Conservation (phyloP, 2,113 vertebrate genomes). For the Misgurnus anguillicaudatus region DNA sequence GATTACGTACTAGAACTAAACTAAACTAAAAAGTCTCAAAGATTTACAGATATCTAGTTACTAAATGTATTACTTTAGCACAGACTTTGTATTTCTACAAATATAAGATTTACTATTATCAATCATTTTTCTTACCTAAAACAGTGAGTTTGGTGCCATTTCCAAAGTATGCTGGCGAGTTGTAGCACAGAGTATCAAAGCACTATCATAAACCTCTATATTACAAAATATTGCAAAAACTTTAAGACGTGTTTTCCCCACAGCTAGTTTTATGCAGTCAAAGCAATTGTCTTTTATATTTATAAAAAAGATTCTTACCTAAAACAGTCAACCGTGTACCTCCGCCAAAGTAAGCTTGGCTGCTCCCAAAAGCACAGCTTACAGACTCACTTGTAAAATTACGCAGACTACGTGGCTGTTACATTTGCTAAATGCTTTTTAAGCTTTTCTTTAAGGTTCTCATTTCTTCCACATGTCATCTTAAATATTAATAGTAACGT, state of each 20-base stretch:
- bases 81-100: no score
- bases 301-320: slow-evolving; percentile 55
- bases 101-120: no score
- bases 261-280: neutral
- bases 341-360: slow-evolving; percentile 58
- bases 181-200: slow-evolving; percentile 52
- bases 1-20: neutral
- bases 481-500: neutral
- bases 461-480: neutral
- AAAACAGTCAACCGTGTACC: slow-evolving; percentile 58
- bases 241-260: neutral
- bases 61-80: no score
- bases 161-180: slow-evolving; percentile 52
- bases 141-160: slow-evolving; percentile 60
- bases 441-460: neutral
- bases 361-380: slow-evolving; percentile 38
- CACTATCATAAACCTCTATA: slow-evolving; percentile 42
- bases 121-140: slow-evolving; percentile 56
- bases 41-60: no score
- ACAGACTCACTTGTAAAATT: slow-evolving; percentile 17
- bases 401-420: neutral
- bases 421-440: neutral
- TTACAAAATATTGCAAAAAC: neutral
- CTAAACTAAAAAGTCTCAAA: neutral
- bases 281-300: neutral